Evolutionary conservation across 2,888 invertebrate species (phyloP), one percentile per base, ranked within the genome.

Genomic region (Perizoma affinitatum): DNA sequence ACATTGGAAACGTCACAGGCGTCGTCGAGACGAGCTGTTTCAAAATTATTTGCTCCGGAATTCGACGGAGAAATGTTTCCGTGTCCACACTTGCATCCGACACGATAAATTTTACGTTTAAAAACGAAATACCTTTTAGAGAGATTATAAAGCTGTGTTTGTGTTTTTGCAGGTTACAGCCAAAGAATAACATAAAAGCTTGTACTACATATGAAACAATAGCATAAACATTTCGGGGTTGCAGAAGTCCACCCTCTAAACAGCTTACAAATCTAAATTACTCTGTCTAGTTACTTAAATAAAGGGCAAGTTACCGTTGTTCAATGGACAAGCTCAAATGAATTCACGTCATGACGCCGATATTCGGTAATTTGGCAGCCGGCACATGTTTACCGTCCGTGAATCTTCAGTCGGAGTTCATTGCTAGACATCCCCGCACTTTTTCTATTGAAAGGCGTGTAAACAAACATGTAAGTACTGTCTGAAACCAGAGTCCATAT

Each of bases 311-410:
- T 22, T 22, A 22, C 46, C 54, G 61, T 43, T 42, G 22, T 54
- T 10, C 43, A 63, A 61, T 58, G 70, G 65, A 53, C 42, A 57
- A 46, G 45, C 22, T 41, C 63, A 40, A 43, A 35, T 54, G 56
- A 58, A 58, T 53, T 62, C 51, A 22, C 55, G 52, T 56, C 66
- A 75, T 84, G 87, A 86, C 87, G 85, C 71, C 68, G 69, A 60
- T 64, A 68, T 75, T 75, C 71, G 72, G 76, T 71, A 76, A 75
- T 69, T 84, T 82, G 81, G 76, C 74, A 74, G 71, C 77, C 75
- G 75, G 79, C 86, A 80, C 77, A 74, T 88, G 88, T 89, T 89
- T 88, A 88, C 83, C 72, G 83, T 76, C 87, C 85, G 75, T 85
- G 86, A 86, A 83, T 82, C 73, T 79, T 67, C 71, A 75, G n/a